Conservation (phyloP, 2,797 vertebrate genomes). For the Oryzias sinensis region DNA sequence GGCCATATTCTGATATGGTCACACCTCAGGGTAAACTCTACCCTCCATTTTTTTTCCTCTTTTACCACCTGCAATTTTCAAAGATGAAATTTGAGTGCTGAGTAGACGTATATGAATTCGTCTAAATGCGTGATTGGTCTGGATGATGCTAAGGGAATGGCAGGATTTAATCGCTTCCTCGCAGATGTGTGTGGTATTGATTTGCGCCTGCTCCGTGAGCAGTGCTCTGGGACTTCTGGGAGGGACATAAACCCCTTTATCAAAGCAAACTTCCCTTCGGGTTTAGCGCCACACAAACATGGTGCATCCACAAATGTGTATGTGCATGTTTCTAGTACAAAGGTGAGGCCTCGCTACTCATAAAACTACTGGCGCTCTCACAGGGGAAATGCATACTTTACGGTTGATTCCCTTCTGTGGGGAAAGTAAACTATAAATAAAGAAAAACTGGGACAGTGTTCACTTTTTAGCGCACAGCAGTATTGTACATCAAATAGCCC, state of each 20-base stretch:
- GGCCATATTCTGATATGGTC: conserved; percentile 21
- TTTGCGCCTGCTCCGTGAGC: conserved; percentile 57
- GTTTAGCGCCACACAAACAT: conserved; percentile 16
- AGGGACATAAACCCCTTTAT: conserved; percentile 57
- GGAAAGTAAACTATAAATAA: conserved; percentile 33
- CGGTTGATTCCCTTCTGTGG: conserved; percentile 4
- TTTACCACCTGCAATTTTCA: conserved; percentile 6
- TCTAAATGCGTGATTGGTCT: conserved; percentile 14
- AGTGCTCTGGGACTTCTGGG: conserved; percentile 38
- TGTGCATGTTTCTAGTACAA: conserved; percentile 13
- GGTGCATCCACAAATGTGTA: background rate
- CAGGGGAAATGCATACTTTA: conserved; percentile 19
- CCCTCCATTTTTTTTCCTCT: conserved; percentile 39
- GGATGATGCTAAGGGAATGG: conserved; percentile 30
- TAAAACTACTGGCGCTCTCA: conserved; percentile 40
- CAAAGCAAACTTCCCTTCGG: conserved; percentile 53
- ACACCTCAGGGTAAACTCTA: conserved; percentile 27
- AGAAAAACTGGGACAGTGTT: conserved; percentile 31
- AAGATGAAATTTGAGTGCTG: conserved; percentile 7
- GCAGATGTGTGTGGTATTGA: conserved; percentile 70
- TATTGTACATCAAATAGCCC: conserved; percentile 13
- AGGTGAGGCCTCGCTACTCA: conserved; percentile 33
- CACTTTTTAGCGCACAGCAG: conserved; percentile 12
- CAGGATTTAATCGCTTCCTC: conserved; percentile 62
- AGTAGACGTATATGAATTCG: conserved; percentile 20